phyloP scores from a whole-genome alignment of 2,797 vertebrate genomes.

The Brachymystax lenok region DNA sequence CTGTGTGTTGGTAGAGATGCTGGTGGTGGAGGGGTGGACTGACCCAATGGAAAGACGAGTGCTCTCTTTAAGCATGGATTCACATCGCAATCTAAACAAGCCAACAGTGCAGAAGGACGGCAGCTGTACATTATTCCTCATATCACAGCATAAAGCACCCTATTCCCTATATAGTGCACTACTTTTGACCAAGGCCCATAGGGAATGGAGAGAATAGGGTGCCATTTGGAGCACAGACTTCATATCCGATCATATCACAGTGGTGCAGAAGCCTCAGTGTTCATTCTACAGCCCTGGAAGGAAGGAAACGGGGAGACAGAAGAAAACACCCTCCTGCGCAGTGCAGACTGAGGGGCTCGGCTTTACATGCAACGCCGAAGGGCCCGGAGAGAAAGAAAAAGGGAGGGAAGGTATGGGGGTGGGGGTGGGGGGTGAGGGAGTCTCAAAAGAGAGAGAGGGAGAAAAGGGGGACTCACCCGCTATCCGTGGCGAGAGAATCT shows the following conservation, averaged over 20 bases:
- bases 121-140: slow-evolving; percentile 61
- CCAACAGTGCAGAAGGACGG: slow-evolving; percentile 42
- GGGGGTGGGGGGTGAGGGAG: slow-evolving; percentile 48
- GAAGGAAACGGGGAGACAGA: slow-evolving; percentile 52
- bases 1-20: no score
- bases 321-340: slow-evolving; percentile 67
- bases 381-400: slow-evolving; percentile 49
- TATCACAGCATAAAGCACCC: slow-evolving; percentile 62
- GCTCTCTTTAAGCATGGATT: slow-evolving; percentile 36
- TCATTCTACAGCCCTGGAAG: slow-evolving; percentile 69
- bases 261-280: slow-evolving; percentile 64
- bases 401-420: slow-evolving; percentile 11
- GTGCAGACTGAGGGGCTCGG: slow-evolving; percentile 62
- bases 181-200: no score
- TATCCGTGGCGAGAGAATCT: slow-evolving; percentile 83
- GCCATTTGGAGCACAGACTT: not conserved
- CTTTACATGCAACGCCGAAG: slow-evolving; percentile 69
- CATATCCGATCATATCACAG: slow-evolving; percentile 52
- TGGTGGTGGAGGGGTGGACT: slow-evolving; percentile 17
- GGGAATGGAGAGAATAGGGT: not conserved
- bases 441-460: slow-evolving; percentile 20
- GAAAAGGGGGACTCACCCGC: slow-evolving; percentile 81
- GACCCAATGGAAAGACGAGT: slow-evolving; percentile 36
- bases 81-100: slow-evolving; percentile 33
- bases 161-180: slow-evolving; percentile 61